Conservation (phyloP, 2,888 invertebrate genomes). For the Fragum sueziense region DNA sequence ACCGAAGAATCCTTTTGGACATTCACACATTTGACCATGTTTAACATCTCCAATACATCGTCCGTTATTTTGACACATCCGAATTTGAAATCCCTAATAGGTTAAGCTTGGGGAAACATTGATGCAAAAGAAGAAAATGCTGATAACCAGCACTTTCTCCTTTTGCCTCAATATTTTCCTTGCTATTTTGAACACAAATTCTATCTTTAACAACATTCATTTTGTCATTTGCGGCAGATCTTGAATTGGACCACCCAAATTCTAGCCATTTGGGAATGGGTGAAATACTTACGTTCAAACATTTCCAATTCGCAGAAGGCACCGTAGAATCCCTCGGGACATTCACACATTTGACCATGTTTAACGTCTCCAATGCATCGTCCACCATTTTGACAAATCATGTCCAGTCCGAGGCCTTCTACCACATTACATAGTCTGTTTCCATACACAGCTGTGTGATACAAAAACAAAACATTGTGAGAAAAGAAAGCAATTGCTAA, state of each 20-base stretch:
- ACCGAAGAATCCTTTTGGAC: neutral
- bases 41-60: neutral
- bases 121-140: too few species aligned
- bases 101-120: too few species aligned
- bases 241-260: too few species aligned
- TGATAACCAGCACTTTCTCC: too few species aligned
- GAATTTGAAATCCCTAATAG: too few species aligned
- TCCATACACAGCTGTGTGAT: neutral
- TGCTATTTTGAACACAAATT: too few species aligned
- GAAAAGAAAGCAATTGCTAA: too few species aligned
- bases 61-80: conserved; percentile 1
- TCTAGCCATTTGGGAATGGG: neutral
- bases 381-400: conserved; percentile 1
- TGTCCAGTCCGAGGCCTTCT: neutral
- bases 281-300: neutral
- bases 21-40: conserved; percentile 2
- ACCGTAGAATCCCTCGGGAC: neutral
- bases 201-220: too few species aligned
- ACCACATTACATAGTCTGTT: neutral
- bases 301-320: neutral
- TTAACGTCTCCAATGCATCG: neutral
- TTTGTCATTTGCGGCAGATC: too few species aligned
- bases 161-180: too few species aligned
- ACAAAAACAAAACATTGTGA: neutral
- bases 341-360: conserved; percentile 2